A percentile compares a stretch with the other conserved stretches of the same genome.
These are phyloP conservation scores for Paramisgurnus dabryanus DNA, from an alignment of 2,113 vertebrate species.

Conservation along the genomic window DNA sequence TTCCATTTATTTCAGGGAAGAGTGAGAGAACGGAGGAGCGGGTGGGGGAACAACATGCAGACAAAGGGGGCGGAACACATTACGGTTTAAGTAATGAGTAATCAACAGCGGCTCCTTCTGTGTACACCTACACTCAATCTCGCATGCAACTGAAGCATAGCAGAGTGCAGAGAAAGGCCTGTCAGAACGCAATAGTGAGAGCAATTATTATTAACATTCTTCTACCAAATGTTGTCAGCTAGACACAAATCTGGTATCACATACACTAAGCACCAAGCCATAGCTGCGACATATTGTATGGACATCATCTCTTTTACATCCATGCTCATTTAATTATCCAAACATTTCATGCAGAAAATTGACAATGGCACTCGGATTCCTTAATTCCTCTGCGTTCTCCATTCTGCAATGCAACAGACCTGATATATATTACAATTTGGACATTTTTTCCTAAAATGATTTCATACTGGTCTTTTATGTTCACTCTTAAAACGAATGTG, in stretches of 20 bases:
- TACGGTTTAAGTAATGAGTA: slow-evolving; percentile 81
- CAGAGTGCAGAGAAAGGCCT: neutral
- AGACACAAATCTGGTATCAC: no score
- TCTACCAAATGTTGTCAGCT: neutral
- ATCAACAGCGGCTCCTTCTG: slow-evolving; percentile 69
- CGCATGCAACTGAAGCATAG: slow-evolving; percentile 48
- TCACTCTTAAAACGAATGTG: no score
- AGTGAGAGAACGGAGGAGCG: slow-evolving; percentile 42
- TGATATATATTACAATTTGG: neutral
- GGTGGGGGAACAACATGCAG: slow-evolving; percentile 58
- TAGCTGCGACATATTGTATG: no score
- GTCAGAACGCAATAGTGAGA: slow-evolving; percentile 59
- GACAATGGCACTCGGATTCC: slow-evolving; percentile 77
- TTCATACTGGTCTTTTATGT: neutral
- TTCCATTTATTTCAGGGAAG: slow-evolving; percentile 78
- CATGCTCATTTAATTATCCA: slow-evolving; percentile 91
- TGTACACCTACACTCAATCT: slow-evolving; percentile 48
- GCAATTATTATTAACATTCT: slow-evolving; percentile 42
- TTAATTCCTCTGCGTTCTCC: slow-evolving; percentile 53
- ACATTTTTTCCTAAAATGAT: neutral
- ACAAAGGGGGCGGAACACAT: slow-evolving; percentile 71
- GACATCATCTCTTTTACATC: slow-evolving; percentile 62
- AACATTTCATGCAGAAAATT: slow-evolving; percentile 94
- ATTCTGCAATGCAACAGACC: neutral
- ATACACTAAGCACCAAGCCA: neutral